Base-by-base conservation (phyloP, 2,888 invertebrate genomes). In the Druceiella hillmani region DNA sequence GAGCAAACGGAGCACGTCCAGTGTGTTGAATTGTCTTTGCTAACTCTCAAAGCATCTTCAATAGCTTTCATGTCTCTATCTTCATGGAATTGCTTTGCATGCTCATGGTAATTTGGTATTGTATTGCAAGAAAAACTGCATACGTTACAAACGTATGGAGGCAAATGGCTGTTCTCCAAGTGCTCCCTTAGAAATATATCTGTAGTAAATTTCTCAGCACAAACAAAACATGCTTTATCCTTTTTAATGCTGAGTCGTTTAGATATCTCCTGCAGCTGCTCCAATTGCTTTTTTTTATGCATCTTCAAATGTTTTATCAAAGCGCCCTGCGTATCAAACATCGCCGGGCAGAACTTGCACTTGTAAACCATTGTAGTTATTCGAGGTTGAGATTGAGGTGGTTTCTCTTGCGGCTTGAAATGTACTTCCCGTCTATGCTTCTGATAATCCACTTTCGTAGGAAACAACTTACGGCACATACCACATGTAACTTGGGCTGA, bases 311-410 rank as follows among this genome's bases (percentile, higher is more conserved):
- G 70, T 51, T 64, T 64, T 45, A 69, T 66, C 2, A 70, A 52
- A 36, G 66, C 65, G 44, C 68, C 69, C 0, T 64, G 52, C 0
- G 65, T 66, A 38, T 61, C 55, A 32, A 68, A 68, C 44, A 68
- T 66, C n/a, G 67, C 67, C 0, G 70, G 70, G 38, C 70, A 70
- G 42, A 70, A 69, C 50, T 70, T 70, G 44, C 70, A 70, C 0
- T 64, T 62, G 38, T 65, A 68, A 37, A 60, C 59, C 45, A 66
- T 68, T 33, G 62, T 53, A 7, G 27, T 34, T n/a, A n/a, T n/a
- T n/a, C n/a, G n/a, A n/a, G n/a, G n/a, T n/a, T n/a, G n/a, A n/a
- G n/a, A n/a, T 24, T 69, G 70, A 3, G 61, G 43, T 29, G 63
- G 50, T 44, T 63, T 62, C n/a, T 66, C 53, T 41, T 70, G 70